Evolutionary conservation across 2,888 invertebrate species (phyloP).

Genomic region (Ichneumoninae sp.): DNA sequence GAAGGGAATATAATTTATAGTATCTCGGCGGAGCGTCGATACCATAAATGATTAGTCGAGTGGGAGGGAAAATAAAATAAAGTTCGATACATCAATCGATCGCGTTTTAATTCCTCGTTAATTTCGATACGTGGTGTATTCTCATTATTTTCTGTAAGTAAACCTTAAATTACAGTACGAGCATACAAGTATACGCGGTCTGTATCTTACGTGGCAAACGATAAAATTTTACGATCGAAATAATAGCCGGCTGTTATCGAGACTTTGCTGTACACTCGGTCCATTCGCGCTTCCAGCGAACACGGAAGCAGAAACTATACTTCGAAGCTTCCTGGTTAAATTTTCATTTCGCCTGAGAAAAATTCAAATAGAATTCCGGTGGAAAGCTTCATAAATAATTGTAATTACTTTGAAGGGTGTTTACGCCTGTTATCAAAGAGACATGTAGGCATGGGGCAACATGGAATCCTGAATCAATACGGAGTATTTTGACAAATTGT

Average conservation of each 20-base stretch:
- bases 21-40: conserved; percentile 54
- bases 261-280: background rate
- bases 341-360: background rate
- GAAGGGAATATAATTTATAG: conserved; percentile 61
- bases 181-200: background rate
- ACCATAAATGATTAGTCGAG: conserved; percentile 47
- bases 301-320: background rate
- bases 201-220: conserved; percentile 21
- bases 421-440: too few relatives aligned
- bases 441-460: too few relatives aligned
- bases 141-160: conserved; percentile 1
- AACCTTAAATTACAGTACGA: background rate
- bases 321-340: background rate
- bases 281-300: background rate
- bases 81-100: conserved; percentile 1
- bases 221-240: conserved; percentile 38
- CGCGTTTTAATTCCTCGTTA: background rate
- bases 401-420: background rate
- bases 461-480: too few relatives aligned
- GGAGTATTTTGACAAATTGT: too few relatives aligned
- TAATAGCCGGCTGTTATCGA: conserved; percentile 34
- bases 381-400: background rate
- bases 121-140: background rate
- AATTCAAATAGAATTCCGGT: background rate
- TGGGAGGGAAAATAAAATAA: background rate